phyloP scores from a whole-genome alignment of 2,888 invertebrate species.

The Gastracanthus pulcherrimus region DNA sequence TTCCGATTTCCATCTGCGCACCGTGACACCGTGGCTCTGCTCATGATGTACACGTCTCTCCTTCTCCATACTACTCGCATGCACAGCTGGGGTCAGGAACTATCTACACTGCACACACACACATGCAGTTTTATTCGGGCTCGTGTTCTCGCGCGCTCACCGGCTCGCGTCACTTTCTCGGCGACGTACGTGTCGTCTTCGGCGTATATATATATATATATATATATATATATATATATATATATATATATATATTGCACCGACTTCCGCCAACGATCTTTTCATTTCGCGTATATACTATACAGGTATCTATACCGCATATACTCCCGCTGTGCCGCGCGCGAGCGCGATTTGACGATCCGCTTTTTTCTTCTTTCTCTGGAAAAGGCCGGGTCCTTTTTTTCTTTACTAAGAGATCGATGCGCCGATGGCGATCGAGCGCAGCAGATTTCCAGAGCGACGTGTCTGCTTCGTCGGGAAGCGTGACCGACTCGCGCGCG shows the following conservation, averaged over 20 bases:
- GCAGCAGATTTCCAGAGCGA: background rate
- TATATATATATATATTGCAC: too few relatives aligned
- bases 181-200: slow-evolving; percentile 8
- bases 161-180: background rate
- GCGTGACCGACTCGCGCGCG: slow-evolving; percentile 5
- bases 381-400: too few relatives aligned
- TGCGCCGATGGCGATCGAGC: background rate
- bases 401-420: background rate
- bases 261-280: slow-evolving; percentile 2
- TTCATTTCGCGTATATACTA: too few relatives aligned
- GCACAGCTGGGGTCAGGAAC: background rate
- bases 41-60: background rate
- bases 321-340: too few relatives aligned
- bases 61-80: too few relatives aligned
- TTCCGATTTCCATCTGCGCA: slow-evolving; percentile 5
- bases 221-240: too few relatives aligned
- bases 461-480: background rate
- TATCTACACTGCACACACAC: background rate
- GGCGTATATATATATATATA: too few relatives aligned
- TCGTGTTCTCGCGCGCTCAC: background rate
- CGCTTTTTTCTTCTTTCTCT: background rate
- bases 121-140: background rate
- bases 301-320: too few relatives aligned
- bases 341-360: background rate
- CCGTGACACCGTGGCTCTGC: background rate